phyloP scores from a whole-genome alignment of 2,888 invertebrate genomes.

The Falcaria lacertinaria region DNA sequence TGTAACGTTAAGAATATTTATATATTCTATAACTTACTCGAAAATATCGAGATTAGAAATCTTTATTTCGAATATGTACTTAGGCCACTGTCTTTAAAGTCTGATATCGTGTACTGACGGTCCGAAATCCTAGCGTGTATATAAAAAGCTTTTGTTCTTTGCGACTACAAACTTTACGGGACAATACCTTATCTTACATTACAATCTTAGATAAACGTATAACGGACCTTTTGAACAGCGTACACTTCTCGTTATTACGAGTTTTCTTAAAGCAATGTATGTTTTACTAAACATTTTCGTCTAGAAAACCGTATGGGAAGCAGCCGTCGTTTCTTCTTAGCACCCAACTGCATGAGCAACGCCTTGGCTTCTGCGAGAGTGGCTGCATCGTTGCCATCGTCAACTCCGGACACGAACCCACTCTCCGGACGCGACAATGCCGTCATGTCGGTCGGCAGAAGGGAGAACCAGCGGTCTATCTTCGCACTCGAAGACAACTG shows the following conservation, averaged over 20 bases:
- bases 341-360: slow-evolving; percentile 84
- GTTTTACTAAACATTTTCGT: slow-evolving; percentile 83
- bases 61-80: too few species aligned
- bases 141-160: too few species aligned
- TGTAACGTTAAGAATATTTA: too few species aligned
- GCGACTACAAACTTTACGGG: not conserved
- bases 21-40: too few species aligned
- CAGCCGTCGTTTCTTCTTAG: slow-evolving; percentile 84
- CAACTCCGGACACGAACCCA: slow-evolving; percentile 86
- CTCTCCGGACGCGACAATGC: slow-evolving; percentile 87
- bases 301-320: slow-evolving; percentile 84
- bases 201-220: not conserved
- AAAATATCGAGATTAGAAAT: too few species aligned
- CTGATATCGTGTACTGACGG: too few species aligned
- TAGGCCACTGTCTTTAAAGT: too few species aligned
- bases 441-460: slow-evolving; percentile 76
- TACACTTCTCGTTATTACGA: slow-evolving; percentile 13
- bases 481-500: slow-evolving; percentile 88
- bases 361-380: slow-evolving; percentile 84
- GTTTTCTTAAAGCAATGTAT: slow-evolving; percentile 53
- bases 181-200: not conserved
- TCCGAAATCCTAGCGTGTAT: too few species aligned
- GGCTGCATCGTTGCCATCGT: slow-evolving; percentile 74
- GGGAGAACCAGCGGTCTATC: slow-evolving; percentile 90
- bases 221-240: slow-evolving; percentile 27